Evolutionary conservation across 2,113 vertebrate species (phyloP).

Genomic region (Amphiprion ocellaris): DNA sequence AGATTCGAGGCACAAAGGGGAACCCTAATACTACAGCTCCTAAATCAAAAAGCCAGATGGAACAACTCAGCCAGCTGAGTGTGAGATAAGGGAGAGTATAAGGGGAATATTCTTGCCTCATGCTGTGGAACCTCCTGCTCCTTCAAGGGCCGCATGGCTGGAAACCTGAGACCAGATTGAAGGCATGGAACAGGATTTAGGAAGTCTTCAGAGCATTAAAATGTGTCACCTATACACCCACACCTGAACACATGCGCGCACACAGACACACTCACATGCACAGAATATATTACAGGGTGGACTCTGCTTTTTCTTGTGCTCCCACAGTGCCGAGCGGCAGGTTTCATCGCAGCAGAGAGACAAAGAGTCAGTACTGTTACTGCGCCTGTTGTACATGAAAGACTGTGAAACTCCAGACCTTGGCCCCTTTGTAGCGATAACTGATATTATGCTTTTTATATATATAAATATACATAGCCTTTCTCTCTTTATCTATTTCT

Average conservation of each 20-base stretch:
- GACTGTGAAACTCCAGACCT: conserved; percentile 80
- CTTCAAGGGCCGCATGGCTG: conserved; percentile 43
- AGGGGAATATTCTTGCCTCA: conserved; percentile 33
- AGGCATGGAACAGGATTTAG: conserved; percentile 51
- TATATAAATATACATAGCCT: conserved; percentile 57
- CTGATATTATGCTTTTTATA: conserved; percentile 71
- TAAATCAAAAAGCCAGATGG: conserved; percentile 34
- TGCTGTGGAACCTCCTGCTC: conserved; percentile 54
- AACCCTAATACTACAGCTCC: conserved; percentile 18
- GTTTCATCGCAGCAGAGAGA: conserved; percentile 59
- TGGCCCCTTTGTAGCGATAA: conserved; percentile 80
- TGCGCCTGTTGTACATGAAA: conserved; percentile 66
- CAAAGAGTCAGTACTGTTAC: conserved; percentile 57
- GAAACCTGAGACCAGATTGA: conserved; percentile 44
- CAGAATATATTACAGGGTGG: conserved; percentile 56
- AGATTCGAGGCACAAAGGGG: conserved; percentile 16
- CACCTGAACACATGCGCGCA: conserved; percentile 13
- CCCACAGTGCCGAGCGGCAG: conserved; percentile 66
- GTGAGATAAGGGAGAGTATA: conserved; percentile 25
- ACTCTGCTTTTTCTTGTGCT: conserved; percentile 64
- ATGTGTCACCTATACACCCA: conserved; percentile 44
- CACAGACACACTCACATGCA: conserved; percentile 19
- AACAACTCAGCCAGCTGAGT: conserved; percentile 40
- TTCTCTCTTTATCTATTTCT: conserved; percentile 54
- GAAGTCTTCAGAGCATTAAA: conserved; percentile 46